Evolutionary conservation across 1,140 invertebrate species (phyloP), one percentile per base, ranked within the genome.

Genomic region (Philopotamus ludificatus): DNA sequence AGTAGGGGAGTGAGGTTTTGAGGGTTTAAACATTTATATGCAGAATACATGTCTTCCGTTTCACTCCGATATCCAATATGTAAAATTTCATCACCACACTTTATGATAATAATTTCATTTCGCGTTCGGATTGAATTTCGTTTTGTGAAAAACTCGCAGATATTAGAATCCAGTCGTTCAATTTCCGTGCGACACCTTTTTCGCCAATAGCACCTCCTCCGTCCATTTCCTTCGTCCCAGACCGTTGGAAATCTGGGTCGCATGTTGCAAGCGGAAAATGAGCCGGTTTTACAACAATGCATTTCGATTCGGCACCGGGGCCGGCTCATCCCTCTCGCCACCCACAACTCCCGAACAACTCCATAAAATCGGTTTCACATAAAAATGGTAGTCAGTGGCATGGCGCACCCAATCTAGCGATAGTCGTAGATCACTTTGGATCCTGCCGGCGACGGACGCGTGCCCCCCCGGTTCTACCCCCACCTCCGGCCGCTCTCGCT

Each of bases 391-490:
- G 45, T 16, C 45, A 22, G 44, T 60, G 42, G 28, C n/a, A 50
- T 20, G 39, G 54, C 28, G 12, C 25, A 23, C 51, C 22, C 41
- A 22, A 22, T 51, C 63, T 44, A 28, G 49, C 45, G 7, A 39
- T 15, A 22, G 63, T 22, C 57, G 62, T 68, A 68, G 54, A 68
- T 68, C 66, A 64, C 47, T 63, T 63, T 25, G 54, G 44, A 62
- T 61, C 49, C 41, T 67, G 53, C 54, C 58, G 41, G 20, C 49
- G 41, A 23, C 66, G 60, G 42, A 20, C 49, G 4, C 4, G 44
- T 49, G 54, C 16, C 50, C 12, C 55, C 21, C 25, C 7, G 26
- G 15, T 21, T 15, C 16, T 8, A 21, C 45, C 8, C 45, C n/a
- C 4, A 21, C 50, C 50, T 22, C 15, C 22, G 23, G 23, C 4